Base-by-base conservation (phyloP, 2,113 vertebrate genomes). In the Chinchilla lanigera region DNA sequence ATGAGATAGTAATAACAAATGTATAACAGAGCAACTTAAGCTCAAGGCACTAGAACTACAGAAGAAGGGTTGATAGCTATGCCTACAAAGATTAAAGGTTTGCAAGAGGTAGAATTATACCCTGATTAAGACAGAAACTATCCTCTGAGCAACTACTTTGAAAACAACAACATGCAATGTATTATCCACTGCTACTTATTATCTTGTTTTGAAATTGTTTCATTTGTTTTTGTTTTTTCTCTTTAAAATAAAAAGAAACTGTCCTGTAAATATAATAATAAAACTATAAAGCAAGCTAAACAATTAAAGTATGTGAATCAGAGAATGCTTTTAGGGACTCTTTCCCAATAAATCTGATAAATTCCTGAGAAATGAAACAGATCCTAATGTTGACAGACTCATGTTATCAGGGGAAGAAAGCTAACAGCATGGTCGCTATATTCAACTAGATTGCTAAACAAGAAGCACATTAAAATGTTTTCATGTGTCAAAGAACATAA, bases 381-480 rank as follows among this genome's bases (percentile, higher is more conserved):
- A 38, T 63, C 4, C 67, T 33, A 83, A 14, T 94, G 44, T 87
- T 75, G 54, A 90, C 22, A 89, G 84, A 92, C n/a, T 86, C 26
- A 73, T 54, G 5, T 92, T 89, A 63, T 86, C 30, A 94, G 33
- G 12, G 69, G 28, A 94, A 81, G 54, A 96, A 50, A 80, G 56
- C 52, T 94, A 54, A 87, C 3, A 71, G 38, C 19, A 80, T 0
- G 0, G 9, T 93, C 67, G 85, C 87, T 88, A 93, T 83, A 89
- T 73, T 96, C 75, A 88, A 93, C 35, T 80, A 90, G 44, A 95
- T 91, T 89, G 88, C 69, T 56, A 95, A 95, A 44, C 58, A 91
- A 90, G 38, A 86, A 90, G 67, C 10, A 88, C 13, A 78, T 67
- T 83, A 78, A 95, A 92, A 20, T 92, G 67, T 47, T 38, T 89